phyloP scores from a whole-genome alignment of 2,113 vertebrate genomes.

The Alexandromys fortis region DNA sequence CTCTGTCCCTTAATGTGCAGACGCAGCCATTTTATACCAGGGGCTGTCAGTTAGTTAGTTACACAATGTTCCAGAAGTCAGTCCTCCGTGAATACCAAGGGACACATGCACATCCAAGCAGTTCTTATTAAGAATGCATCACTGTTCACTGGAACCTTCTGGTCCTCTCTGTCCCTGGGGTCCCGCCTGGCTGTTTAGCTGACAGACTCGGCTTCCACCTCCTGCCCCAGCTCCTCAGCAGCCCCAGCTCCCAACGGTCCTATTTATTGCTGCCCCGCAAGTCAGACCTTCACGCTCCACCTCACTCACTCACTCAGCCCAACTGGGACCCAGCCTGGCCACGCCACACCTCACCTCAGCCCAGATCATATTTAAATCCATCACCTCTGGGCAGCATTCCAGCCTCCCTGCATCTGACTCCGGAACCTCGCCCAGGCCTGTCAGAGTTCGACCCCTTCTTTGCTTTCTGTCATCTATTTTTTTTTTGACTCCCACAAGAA shows the following conservation, averaged over 20 bases:
- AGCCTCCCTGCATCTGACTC: not conserved
- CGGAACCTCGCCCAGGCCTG: not conserved
- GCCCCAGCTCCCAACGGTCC: not conserved
- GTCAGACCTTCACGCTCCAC: not conserved
- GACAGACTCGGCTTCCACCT: not conserved
- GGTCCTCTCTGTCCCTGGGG: not conserved
- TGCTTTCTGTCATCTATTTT: not conserved
- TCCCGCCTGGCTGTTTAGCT: not conserved
- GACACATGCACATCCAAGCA: not conserved
- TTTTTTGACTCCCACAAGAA: not conserved
- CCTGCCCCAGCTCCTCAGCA: not conserved
- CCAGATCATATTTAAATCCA: not conserved
- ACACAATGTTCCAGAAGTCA: too few species aligned
- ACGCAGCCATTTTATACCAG: not conserved
- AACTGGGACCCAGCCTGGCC: too few species aligned
- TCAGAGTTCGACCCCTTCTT: not conserved
- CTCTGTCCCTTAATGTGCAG: too few species aligned
- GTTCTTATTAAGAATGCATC: not conserved
- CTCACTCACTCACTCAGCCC: not conserved
- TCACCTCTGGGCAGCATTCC: not conserved
- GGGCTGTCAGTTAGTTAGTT: too few species aligned
- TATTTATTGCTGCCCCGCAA: not conserved
- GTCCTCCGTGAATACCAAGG: not conserved
- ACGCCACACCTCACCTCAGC: accelerated
- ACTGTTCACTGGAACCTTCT: not conserved